Conservation (phyloP, 2,888 invertebrate species). For the Dasypolia templi region DNA sequence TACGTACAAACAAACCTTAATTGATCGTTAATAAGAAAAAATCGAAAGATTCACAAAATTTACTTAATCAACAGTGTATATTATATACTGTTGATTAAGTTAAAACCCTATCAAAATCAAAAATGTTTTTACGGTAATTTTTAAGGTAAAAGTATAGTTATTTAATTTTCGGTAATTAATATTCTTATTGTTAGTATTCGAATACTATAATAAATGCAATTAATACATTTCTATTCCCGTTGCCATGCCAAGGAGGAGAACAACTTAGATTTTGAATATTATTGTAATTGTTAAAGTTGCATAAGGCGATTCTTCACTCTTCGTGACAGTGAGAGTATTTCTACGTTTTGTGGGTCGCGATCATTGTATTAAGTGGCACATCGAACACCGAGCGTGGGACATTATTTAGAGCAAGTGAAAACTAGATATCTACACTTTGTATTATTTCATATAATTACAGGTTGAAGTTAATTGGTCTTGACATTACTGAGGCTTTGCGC, state of each 20-base stretch:
- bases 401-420: conserved; percentile 80
- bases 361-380: conserved; percentile 73
- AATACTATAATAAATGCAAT: neutral
- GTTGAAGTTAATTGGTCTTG: conserved; percentile 12
- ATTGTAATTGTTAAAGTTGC: conserved; percentile 63
- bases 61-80: too few species aligned
- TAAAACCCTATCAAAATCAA: neutral
- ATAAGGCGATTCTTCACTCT: conserved; percentile 63
- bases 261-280: conserved; percentile 32
- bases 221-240: conserved; percentile 14
- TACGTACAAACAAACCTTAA: neutral
- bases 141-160: neutral
- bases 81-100: neutral
- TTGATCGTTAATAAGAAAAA: conserved; percentile 2
- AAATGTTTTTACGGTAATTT: neutral
- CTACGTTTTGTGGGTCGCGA: conserved; percentile 84
- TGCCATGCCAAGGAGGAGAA: conserved; percentile 36
- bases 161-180: neutral
- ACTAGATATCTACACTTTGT: conserved; percentile 64
- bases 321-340: conserved; percentile 86
- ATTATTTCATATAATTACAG: conserved; percentile 41
- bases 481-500: neutral
- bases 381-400: conserved; percentile 70
- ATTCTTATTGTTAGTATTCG: neutral
- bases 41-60: neutral